A percentile compares a stretch with the other conserved stretches of the same genome.
Conservation (phyloP, 2,113 vertebrate genomes). For the Potamarius usumacintae region DNA sequence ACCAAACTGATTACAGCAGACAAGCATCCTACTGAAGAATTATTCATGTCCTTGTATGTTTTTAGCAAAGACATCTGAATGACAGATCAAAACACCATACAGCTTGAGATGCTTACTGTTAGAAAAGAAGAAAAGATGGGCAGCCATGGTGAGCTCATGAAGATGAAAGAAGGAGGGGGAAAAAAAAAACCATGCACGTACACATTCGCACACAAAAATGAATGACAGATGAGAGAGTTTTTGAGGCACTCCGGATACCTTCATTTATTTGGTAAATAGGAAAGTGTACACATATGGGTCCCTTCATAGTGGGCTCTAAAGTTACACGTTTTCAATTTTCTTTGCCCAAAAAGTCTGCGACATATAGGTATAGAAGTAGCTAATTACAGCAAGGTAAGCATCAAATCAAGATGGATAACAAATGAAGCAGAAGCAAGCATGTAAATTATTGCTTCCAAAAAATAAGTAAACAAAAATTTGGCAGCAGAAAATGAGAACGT, state of each 20-base stretch:
- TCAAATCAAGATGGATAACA: constrained; percentile 63
- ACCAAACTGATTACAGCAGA: background rate
- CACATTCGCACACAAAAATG: constrained; percentile 32
- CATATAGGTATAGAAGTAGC: constrained; percentile 70
- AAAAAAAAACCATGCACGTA: background rate
- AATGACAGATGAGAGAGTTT: constrained; percentile 67
- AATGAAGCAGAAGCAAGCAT: constrained; percentile 22
- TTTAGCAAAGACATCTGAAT: background rate
- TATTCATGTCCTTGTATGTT: background rate
- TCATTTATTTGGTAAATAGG: constrained; percentile 90
- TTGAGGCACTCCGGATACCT: constrained; percentile 91
- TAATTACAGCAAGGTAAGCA: constrained; percentile 69
- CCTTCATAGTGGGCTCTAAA: constrained; percentile 82
- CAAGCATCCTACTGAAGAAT: background rate
- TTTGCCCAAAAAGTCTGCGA: constrained; percentile 69
- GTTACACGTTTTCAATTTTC: constrained; percentile 65
- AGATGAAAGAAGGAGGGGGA: background rate
- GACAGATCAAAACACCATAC: background rate
- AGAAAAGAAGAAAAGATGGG: background rate
- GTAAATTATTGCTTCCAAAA: constrained; percentile 47
- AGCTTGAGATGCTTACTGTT: background rate
- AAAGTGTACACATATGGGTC: constrained; percentile 86
- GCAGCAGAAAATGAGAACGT: background rate
- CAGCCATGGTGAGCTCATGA: background rate
- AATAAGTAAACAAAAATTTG: constrained; percentile 7